Evolutionary conservation across 2,888 invertebrate species (phyloP), one percentile per base, ranked within the genome.

Genomic region (Belgica antarctica): DNA sequence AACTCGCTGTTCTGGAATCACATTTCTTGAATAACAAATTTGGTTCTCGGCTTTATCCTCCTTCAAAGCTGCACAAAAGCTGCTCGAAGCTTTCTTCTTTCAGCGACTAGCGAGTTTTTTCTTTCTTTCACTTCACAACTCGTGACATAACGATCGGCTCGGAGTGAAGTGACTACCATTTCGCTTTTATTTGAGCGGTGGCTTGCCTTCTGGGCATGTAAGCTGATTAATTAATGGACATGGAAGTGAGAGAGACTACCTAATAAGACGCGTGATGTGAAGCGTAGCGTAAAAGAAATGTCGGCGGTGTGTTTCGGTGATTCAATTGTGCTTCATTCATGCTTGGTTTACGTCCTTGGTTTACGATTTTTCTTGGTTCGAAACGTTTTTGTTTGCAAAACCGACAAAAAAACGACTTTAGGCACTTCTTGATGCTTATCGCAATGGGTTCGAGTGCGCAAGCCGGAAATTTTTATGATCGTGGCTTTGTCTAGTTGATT

Each of bases 261-360:
- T 41, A 41, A 41, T 41, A n/a, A 12, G 41, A 41, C 10, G 41
- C 4, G 3, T 41, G n/a, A 41, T 15, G 41, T n/a, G 41, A 41
- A 41, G 15, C 41, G 41, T n/a, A 10, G 41, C 41, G 41, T 41
- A 10, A 41, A 41, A 41, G 41, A 41, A 41, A 41, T 41, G 41
- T 41, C 15, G n/a, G 2, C 15, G 41, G 15, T 41, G 41, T 41
- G n/a, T 41, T 10, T 41, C n/a, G n/a, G n/a, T n/a, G n/a, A n/a
- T n/a, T n/a, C 41, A 41, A 41, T 41, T n/a, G 41, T n/a, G 41
- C 22, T 52, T 52, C 52, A 52, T 52, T 52, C 52, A 52, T 52
- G 52, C 22, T 17, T 22, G 52, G 52, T 52, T 52, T 52, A n/a
- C n/a, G 52, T 52, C 52, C 52, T 52, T 52, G 52, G n/a, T 8